Evolutionary conservation across 2,797 vertebrate species (phyloP), one percentile per base, ranked within the genome.

Genomic region (Anolis apletophallus): DNA sequence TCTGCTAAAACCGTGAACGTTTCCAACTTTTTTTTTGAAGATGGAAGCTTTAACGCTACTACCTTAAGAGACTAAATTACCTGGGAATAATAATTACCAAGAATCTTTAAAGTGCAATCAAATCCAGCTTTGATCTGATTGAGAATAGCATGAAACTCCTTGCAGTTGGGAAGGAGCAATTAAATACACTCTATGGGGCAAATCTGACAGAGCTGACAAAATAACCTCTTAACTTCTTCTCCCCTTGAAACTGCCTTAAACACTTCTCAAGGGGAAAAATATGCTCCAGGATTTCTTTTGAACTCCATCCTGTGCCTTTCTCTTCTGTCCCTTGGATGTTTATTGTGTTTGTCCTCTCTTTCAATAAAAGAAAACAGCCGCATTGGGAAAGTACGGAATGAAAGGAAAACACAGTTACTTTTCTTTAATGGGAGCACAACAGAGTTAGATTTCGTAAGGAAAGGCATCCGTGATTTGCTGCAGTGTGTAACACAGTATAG

Each of bases 61-160:
- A 86, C 57, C 80, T 89, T 90, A 85, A 87, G 93, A 91, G 36
- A 74, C 21, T 6, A 91, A 89, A 90, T 89, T 91, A 85, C 32
- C 40, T 86, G 75, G 32, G 87, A 80, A 90, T 83, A 91, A 87
- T 88, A 91, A 91, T 93, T 92, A 76, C 29, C 69, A 69, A 80
- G 71, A 87, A 91, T 64, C 80, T 29, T 86, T 91, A 85, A 93
- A 94, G 86, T 40, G 74, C 64, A 90, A 77, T 81, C 77, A 91
- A 89, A 91, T 88, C 61, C 55, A 67, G 2, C 74, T 94, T 93
- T 93, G 88, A 90, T 92, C 82, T 0, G 0, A 91, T 89, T 83
- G 91, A 46, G 84, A 86, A 72, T 86, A 32, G 79, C 73, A 71
- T 88, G 83, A 84, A 90, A 57, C 87, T 86, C 61, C 32, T 32